Evolutionary conservation across 2,888 invertebrate species (phyloP), one percentile per base, ranked within the genome.

Genomic region (Spisula subtruncata): DNA sequence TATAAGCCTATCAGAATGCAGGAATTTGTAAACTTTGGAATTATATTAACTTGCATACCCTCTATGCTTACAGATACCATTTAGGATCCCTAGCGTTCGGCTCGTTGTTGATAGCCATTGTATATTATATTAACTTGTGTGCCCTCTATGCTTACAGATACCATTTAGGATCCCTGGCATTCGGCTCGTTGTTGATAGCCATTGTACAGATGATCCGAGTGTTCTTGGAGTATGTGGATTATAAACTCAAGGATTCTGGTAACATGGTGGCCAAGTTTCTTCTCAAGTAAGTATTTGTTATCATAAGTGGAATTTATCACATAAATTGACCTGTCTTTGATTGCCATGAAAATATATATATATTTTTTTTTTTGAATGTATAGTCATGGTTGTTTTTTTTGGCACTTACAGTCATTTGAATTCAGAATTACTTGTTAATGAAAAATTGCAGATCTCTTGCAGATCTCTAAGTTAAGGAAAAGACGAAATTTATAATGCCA

Each of bases 41-140:
- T 20, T 41, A 41, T 8, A 41, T 41, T 5, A 2, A 41, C 41
- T n/a, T 51, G 51, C 14, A 51, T 51, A 66, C 5, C 25, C 25
- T 18, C n/a, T 60, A 60, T 60, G 25, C 18, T 48, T 85, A 32
- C 85, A 98, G 98, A 87, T 98, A 98, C 96, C 98, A 99, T 97
- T 96, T 98, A 93, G 99, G 99, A 6, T 99, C 99, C 0, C 97
- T 99, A 29, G 99, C 99, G 0, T 98, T 99, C 95, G 99, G 99
- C 0, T 98, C 99, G 0, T 97, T 99, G 10, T 98, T 99, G 86
- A 98, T 99, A 93, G 98, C 99, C 20, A 98, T 99, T 87, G 98
- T 99, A 87, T 41, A 41, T 41, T 41, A 41, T 8, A 41, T 41
- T 5, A 2, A 41, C 41, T n/a, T 51, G 51, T 51, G 14, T 51